Conservation (phyloP, 2,797 vertebrate species). For the Microctenopoma stevenorrisi region DNA sequence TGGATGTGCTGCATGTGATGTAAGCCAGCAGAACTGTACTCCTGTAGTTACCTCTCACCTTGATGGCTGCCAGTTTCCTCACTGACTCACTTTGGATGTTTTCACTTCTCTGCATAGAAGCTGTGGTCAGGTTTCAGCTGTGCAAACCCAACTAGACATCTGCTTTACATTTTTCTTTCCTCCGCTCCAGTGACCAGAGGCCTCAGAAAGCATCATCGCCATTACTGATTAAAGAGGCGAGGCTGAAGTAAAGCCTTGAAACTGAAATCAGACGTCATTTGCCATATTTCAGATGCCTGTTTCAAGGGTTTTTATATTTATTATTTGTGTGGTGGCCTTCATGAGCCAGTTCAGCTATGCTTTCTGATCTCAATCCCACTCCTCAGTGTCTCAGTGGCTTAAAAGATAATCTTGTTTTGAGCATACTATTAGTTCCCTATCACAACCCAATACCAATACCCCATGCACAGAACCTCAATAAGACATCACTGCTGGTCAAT, state of each 20-base stretch:
- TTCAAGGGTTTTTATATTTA: conserved; percentile 1
- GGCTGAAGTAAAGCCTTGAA: background rate
- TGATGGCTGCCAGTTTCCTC: too few species aligned
- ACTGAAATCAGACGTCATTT: background rate
- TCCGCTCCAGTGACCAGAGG: background rate
- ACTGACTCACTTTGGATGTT: background rate
- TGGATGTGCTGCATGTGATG: conserved; percentile 15
- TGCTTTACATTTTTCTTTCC: conserved; percentile 49
- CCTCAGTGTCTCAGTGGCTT: background rate
- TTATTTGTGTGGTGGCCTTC: background rate
- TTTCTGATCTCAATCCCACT: background rate
- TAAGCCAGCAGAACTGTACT: conserved; percentile 4
- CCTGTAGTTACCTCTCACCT: conserved; percentile 9
- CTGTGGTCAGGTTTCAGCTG: conserved; percentile 18
- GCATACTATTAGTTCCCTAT: background rate
- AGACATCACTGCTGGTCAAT: background rate
- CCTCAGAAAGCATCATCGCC: conserved; percentile 22
- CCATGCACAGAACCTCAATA: conserved; percentile 3
- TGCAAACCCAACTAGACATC: conserved; percentile 46
- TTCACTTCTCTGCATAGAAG: conserved; percentile 3
- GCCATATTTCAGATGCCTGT: conserved; percentile 12
- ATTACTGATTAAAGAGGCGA: background rate
- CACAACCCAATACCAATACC: background rate
- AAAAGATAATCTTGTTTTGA: conserved; percentile 3
- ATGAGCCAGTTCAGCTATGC: background rate